phyloP scores from a whole-genome alignment of 2,797 vertebrate genomes.

The Schizothorax lantsangensis region DNA sequence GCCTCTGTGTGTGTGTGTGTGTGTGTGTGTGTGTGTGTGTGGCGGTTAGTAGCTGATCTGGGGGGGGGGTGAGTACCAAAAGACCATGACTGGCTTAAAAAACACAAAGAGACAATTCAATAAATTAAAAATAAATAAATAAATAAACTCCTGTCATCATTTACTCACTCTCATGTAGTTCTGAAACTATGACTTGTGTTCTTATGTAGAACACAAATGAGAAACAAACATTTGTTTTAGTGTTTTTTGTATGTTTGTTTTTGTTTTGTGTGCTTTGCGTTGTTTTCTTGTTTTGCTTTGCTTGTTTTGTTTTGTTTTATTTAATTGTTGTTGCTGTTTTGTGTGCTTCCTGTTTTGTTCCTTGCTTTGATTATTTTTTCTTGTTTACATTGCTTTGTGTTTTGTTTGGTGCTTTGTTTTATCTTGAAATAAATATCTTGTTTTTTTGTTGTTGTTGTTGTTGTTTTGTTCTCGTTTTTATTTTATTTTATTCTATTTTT shows the following conservation, averaged over 20 bases:
- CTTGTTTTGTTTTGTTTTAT: background rate
- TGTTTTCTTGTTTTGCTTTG: too few species aligned
- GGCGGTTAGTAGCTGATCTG: conserved; percentile 29
- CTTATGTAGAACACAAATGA: background rate
- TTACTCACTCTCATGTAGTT: background rate
- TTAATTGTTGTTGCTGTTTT: background rate
- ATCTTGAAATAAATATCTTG: too few species aligned
- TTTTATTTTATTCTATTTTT: background rate
- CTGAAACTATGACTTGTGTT: background rate
- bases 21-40: background rate
- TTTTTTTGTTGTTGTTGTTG: too few species aligned
- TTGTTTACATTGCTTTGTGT: background rate
- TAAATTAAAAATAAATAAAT: background rate
- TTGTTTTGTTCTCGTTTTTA: too few species aligned
- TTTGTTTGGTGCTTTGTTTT: background rate
- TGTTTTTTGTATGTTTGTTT: background rate
- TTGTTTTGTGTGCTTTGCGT: background rate
- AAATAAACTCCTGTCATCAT: background rate
- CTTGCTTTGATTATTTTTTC: too few species aligned
- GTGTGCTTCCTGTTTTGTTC: background rate
- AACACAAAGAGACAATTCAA: background rate
- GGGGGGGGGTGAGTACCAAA: conserved; percentile 2
- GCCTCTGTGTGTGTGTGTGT: conserved; percentile 18
- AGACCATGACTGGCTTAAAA: background rate
- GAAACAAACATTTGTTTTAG: background rate